These are phyloP conservation scores for Axea sp. DNA, from an alignment of 2,888 invertebrate species.

Conservation along the genomic window DNA sequence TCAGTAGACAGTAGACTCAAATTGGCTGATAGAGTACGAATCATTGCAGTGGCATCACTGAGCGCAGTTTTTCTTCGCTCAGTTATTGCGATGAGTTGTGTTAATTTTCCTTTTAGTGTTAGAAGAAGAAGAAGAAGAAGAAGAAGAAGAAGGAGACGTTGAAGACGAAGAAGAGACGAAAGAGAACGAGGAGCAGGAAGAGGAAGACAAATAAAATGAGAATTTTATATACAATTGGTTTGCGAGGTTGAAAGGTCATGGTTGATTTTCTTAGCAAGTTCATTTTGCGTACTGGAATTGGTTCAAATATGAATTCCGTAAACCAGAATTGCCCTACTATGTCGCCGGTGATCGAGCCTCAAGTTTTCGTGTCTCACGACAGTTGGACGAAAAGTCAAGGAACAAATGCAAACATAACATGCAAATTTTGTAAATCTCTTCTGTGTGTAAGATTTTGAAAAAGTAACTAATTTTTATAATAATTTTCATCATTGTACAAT, in stretches of 20 bases:
- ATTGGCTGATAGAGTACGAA: conserved; percentile 1
- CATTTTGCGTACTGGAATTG: background rate
- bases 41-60: no score
- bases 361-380: no score
- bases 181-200: conserved; percentile 3
- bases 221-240: background rate
- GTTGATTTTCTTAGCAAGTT: conserved; percentile 3
- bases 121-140: no score
- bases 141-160: no score
- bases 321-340: background rate
- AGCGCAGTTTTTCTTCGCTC: conserved; percentile 4
- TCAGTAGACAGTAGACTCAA: conserved; percentile 36
- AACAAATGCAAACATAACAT: no score
- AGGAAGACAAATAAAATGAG: conserved; percentile 21
- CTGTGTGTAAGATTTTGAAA: no score
- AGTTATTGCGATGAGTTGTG: conserved; percentile 23
- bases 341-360: no score
- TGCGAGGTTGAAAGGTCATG: conserved; percentile 20
- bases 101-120: background rate
- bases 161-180: background rate
- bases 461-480: no score
- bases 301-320: background rate
- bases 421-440: no score
- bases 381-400: no score
- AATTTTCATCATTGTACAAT: no score